phyloP scores from a whole-genome alignment of 2,888 invertebrate genomes.

The Sesia bembeciformis region DNA sequence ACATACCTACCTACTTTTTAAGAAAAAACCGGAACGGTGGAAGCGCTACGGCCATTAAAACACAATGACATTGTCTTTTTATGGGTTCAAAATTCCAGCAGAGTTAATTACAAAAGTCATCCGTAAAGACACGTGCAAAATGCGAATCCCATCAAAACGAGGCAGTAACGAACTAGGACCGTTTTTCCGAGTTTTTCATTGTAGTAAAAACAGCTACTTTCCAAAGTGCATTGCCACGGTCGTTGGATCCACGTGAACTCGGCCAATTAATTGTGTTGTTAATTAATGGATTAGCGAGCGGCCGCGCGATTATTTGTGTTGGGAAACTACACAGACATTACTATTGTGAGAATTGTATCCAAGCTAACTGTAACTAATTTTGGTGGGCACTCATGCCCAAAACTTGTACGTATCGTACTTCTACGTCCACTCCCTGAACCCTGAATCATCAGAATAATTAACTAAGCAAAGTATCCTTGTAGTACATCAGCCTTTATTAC shows the following conservation, averaged over 20 bases:
- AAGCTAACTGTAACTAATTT: no score
- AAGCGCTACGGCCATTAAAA: conserved; percentile 2
- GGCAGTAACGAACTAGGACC: conserved; percentile 17
- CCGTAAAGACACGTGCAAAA: conserved; percentile 9
- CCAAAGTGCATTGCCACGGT: conserved; percentile 22
- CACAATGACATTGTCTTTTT: conserved; percentile 13
- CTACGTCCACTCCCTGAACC: no score
- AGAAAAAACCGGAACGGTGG: no score
- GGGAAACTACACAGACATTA: neutral
- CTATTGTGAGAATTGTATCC: neutral
- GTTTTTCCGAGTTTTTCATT: conserved; percentile 29
- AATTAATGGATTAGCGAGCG: conserved; percentile 36
- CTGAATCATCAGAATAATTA: no score
- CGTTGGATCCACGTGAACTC: conserved; percentile 35
- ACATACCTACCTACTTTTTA: no score
- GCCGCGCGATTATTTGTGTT: neutral
- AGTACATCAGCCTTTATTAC: no score
- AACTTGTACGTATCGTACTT: no score
- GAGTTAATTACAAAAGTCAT: conserved; percentile 19
- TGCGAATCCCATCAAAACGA: conserved; percentile 30
- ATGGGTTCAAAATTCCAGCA: conserved; percentile 15
- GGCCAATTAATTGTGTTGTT: conserved; percentile 40
- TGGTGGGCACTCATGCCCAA: no score
- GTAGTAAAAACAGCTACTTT: conserved; percentile 10
- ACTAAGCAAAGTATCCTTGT: no score